Evolutionary conservation across 2,797 vertebrate species (phyloP), one percentile per base, ranked within the genome.

Genomic region (Urocyon cinereoargenteus): DNA sequence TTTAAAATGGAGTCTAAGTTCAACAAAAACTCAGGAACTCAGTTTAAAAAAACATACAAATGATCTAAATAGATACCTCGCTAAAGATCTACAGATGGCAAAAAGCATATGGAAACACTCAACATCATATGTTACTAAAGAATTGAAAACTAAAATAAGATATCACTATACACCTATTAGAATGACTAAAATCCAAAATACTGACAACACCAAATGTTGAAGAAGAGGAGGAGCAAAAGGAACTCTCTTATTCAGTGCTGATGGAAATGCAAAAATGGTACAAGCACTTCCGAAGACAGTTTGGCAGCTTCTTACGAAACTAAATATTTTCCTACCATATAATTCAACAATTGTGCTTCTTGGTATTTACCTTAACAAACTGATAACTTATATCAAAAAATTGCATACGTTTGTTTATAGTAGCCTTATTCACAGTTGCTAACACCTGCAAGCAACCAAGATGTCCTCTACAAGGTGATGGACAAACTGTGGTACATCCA

Each of bases 321-420:
- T 34, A 82, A 91, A 68, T n/a, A 40, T 34, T 77, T 11, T 92
- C 53, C 28, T 49, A 62, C 31, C 9, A 34, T 72, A 34, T 1
- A 24, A 22, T 68, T n/a, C 51, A 95, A 59, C 51, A 90, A 28
- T 61, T n/a, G 18, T 49, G 40, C 70, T 85, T 49, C 14, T n/a
- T 84, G 51, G 12, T 73, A 79, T 83, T 84, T 88, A 66, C 21
- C 15, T 57, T 68, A 66, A 81, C 24, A 51, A 83, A 19, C 40
- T 90, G n/a, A 89, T 77, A 92, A 51, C 40, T 79, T 83, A 79
- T 28, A 55, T 26, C 73, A 82, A 86, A 96, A 93, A 81, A 28
- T 26, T 95, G 51, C 19, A 49, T 31, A 62, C 3, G 36, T 21
- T 53, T 77, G 26, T 83, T 64, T 83, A 57, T 36, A 79, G 49